Evolutionary conservation across 2,113 vertebrate genomes (phyloP), one percentile per base, ranked within the genome.

Genomic region (Psittacus erithacus): DNA sequence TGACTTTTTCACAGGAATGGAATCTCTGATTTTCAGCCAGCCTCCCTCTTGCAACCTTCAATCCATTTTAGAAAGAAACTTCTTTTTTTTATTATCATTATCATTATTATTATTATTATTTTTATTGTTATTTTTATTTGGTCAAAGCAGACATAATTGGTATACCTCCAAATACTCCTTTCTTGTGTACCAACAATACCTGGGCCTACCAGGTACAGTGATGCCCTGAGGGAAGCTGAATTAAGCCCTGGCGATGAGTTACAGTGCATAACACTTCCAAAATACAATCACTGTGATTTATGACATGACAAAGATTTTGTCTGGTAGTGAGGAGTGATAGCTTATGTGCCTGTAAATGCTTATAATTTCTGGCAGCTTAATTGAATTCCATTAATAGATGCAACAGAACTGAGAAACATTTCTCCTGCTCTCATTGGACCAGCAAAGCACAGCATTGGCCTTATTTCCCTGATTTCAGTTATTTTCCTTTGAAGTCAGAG

Each of bases 261-360:
- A 78, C 20, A 67, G 52, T 41, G 67, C 75, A 71, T 23, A 78
- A 86, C 52, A 43, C 65, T 90, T 93, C 86, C 95, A 75, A 78
- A 59, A 77, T 41, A 60, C 79, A 84, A 65, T 90, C 76, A 9
- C 68, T 38, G 64, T 77, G 95, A 96, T 92, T 97, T 96, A 95
- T 63, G 85, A 96, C 78, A 87, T 38, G 74, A 82, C 23, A 79
- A 96, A 88, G 96, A 95, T 96, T 92, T 90, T 97, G 84, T 85
- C 83, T 84, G 88, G 82, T 90, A 81, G 50, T n/a, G 62, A 97
- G 91, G 79, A 96, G 94, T 93, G 90, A 96, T 92, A 63, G 91
- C 85, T 93, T 59, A 82, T 64, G 73, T 96, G 90, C 89, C 65
- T 82, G 25, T 76, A 95, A 96, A 59, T 80, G 44, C 60, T 87